Evolutionary conservation across 2,797 vertebrate species (phyloP), one percentile per base, ranked within the genome.

Genomic region (Botia kubotai): DNA sequence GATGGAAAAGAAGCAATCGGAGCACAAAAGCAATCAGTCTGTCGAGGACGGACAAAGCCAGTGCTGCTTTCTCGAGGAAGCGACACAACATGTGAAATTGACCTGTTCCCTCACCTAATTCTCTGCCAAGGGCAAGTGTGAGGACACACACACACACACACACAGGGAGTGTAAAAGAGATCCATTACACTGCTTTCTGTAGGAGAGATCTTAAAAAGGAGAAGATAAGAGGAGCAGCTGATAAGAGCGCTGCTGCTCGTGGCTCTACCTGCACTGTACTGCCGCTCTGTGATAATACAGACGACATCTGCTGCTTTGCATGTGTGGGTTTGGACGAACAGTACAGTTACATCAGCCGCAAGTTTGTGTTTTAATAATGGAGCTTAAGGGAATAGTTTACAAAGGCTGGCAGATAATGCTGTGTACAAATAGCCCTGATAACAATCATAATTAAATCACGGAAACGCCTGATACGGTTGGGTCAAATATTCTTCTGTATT

Each of bases 401-500:
- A 71, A 52, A 71, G 72, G 78, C 83, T 72, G 65, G 72, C 80
- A 84, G 85, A 86, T 84, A 84, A 84, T 75, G 75, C 68, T 50
- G 67, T 68, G 63, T 76, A 83, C 79, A 82, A 87, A 87, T 77
- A 79, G 84, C 62, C 72, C 39, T 68, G 85, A 87, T 83, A 85
- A 26, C 29, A 53, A 85, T 87, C 85, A 83, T 85, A 87, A 85
- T 87, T 76, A 83, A 87, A 83, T 81, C 81, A 77, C 29, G 71
- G 52, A 70, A 79, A 87, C 81, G 75, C 77, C 57, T 3, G 72
- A 83, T 83, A 83, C 78, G 68, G 75, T 83, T 69, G 62, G 67
- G 75, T 26, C 60, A 65, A 82, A 78, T 65, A 11, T 33, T 75
- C 52, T 50, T 68, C 74, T 62, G 23, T 39, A 8, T 57, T 72